Conservation (phyloP, 2,797 vertebrate genomes). For the Cossypha niveicapilla region DNA sequence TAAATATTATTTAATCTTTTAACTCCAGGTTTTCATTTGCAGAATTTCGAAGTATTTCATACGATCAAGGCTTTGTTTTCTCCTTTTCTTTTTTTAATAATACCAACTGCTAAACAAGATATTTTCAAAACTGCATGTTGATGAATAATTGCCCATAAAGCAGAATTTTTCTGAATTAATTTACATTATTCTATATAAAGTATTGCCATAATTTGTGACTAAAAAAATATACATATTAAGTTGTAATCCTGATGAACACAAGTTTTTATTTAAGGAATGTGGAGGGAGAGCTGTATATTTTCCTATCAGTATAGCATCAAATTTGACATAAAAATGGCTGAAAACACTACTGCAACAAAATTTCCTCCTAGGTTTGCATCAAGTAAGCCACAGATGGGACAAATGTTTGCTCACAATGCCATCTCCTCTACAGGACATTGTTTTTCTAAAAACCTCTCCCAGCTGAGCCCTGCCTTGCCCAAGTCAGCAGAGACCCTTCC, state of each 20-base stretch:
- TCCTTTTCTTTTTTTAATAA: neutral
- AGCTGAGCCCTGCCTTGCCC: neutral
- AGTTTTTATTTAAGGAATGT: neutral
- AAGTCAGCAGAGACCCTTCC: neutral
- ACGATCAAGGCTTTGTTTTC: neutral
- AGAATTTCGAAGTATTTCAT: neutral
- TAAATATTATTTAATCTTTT: neutral
- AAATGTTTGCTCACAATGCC: neutral
- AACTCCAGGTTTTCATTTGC: neutral
- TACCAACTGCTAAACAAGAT: neutral
- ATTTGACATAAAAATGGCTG: neutral
- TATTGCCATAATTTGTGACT: neutral
- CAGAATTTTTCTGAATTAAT: neutral
- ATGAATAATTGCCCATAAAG: neutral
- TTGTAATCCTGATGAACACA: neutral
- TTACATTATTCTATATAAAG: neutral
- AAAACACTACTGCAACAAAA: neutral
- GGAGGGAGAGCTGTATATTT: fast-evolving
- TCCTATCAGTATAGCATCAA: neutral
- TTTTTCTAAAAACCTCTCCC: too few relatives aligned
- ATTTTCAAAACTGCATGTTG: neutral
- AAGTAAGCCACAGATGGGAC: neutral
- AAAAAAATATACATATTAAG: neutral
- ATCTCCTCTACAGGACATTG: neutral
- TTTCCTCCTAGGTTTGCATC: neutral